phyloP scores from a whole-genome alignment of 2,888 invertebrate genomes.

The Thymelicus acteon region DNA sequence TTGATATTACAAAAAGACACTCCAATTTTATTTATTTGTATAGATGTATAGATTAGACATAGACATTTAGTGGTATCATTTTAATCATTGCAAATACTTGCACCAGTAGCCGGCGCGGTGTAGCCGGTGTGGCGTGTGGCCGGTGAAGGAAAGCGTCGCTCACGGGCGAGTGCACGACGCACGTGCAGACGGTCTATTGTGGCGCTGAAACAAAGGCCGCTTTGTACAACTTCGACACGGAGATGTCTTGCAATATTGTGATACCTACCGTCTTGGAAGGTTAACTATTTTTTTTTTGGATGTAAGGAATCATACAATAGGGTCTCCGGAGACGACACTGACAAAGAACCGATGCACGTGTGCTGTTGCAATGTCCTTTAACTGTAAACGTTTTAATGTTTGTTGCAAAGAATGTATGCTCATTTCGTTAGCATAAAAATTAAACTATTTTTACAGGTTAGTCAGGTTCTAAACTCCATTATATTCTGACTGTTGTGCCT shows the following conservation, averaged over 20 bases:
- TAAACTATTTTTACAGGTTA: too few relatives aligned
- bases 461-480: too few relatives aligned
- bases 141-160: constrained; percentile 8
- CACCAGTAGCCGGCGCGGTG: neutral
- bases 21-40: too few relatives aligned
- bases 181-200: constrained; percentile 25
- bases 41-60: too few relatives aligned
- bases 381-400: too few relatives aligned
- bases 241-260: constrained; percentile 3
- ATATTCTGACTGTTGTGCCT: too few relatives aligned
- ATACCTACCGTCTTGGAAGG: neutral
- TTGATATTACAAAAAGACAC: too few relatives aligned
- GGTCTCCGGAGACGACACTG: neutral
- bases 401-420: too few relatives aligned
- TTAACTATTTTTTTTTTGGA: neutral
- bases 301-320: neutral
- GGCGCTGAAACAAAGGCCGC: constrained; percentile 23
- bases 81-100: neutral
- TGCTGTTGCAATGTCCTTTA: neutral
- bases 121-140: neutral
- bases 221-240: constrained; percentile 30
- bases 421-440: too few relatives aligned
- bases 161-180: constrained; percentile 30
- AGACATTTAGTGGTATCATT: too few relatives aligned
- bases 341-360: neutral